Base-by-base conservation (phyloP, 2,797 vertebrate species). In the Tenualosa thibaudeaui region DNA sequence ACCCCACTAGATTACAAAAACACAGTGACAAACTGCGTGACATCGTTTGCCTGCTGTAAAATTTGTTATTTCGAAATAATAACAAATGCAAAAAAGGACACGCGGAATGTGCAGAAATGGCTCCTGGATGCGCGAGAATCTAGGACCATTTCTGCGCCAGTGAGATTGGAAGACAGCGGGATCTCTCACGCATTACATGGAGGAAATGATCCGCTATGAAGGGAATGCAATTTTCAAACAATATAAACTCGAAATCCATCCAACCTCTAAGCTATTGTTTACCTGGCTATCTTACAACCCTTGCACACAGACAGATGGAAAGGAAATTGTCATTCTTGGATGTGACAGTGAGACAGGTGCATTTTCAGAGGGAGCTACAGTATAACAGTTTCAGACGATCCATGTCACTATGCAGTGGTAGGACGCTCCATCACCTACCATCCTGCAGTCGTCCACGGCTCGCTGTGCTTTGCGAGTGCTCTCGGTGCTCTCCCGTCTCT, bases 401-500 rank as follows among this genome's bases (percentile, higher is more conserved):
- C 68, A 40, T 75, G 68, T 43, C 71, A 78, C 37, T 78, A 78
- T 78, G 71, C 71, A 37, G 71, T 78, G 71, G 40, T 43, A 78
- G 71, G 71, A 78, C 40, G 71, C 71, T 78, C 71, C 71, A 78
- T 54, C 13, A 75, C 97, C 93, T 94, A 98, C 98, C 97, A 96
- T 97, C 94, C 97, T 97, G 95, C 97, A 97, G 96, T 96, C 95
- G 87, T 97, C 96, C 96, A 97, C 94, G 86, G 94, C 93, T 88
- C 95, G 92, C 89, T 95, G 95, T 86, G 89, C 94, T 90, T 93
- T 95, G 82, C 91, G 91, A 90, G 92, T 87, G 91, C 94, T 89
- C 68, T 97, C 97, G 83, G 94, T 91, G 94, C 97, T 98, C 93
- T 96, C 96, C 89, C 96, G 92, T 86, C 96, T 96, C 81, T 97